A percentile compares a stretch with the other conserved stretches of the same genome.
phyloP scores from a whole-genome alignment of 2,113 vertebrate genomes.

The Oostethus manadensis region DNA sequence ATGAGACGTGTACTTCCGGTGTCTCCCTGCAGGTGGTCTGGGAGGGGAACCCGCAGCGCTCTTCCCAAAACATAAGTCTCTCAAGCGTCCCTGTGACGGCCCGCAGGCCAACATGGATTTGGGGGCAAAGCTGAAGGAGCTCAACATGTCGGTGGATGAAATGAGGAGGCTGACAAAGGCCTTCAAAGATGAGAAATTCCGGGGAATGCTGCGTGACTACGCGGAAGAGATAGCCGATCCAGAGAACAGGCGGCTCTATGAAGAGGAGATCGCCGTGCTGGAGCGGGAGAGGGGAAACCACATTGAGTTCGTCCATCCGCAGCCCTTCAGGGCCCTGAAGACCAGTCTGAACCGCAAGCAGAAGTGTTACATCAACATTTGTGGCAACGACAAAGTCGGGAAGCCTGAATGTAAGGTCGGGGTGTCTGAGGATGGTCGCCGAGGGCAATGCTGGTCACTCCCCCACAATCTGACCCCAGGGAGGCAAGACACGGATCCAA shows the following conservation, averaged over 20 bases:
- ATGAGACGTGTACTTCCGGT: not conserved
- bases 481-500: constrained; percentile 66
- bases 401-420: constrained; percentile 55
- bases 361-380: constrained; percentile 87
- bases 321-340: constrained; percentile 75
- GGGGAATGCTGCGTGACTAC: constrained; percentile 76
- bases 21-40: not conserved
- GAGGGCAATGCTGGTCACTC: constrained; percentile 75
- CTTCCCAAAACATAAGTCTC: not conserved
- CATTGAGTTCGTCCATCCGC: constrained; percentile 81
- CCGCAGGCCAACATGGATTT: constrained; percentile 54
- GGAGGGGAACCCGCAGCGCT: too few species aligned
- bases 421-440: constrained; percentile 40
- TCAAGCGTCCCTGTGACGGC: not conserved
- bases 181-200: constrained; percentile 81
- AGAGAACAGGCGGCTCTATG: constrained; percentile 76
- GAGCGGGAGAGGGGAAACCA: constrained; percentile 82
- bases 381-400: constrained; percentile 70
- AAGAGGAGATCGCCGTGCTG: constrained; percentile 79
- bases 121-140: constrained; percentile 63
- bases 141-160: constrained; percentile 81
- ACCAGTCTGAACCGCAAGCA: constrained; percentile 74
- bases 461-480: constrained; percentile 81
- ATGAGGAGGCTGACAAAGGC: constrained; percentile 69
- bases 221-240: constrained; percentile 79